Conservation (phyloP, 2,888 invertebrate species). For the Agrypnus murinus region DNA sequence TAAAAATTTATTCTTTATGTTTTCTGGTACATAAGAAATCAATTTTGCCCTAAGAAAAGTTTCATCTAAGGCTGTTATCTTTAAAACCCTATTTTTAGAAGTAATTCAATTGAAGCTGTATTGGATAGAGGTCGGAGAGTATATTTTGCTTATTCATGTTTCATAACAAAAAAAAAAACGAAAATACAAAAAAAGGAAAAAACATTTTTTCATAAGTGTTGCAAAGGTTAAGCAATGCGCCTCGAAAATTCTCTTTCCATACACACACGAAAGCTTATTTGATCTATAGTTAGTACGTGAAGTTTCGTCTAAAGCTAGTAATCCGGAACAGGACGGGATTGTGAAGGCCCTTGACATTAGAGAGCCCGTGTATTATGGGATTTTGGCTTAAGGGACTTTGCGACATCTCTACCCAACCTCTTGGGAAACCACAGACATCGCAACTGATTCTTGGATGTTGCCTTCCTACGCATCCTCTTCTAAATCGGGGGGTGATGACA, state of each 20-base stretch:
- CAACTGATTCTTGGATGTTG: conserved; percentile 47
- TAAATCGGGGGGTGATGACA: conserved; percentile 32
- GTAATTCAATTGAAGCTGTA: too few relatives aligned
- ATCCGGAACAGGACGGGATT: conserved; percentile 56
- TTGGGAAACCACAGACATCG: conserved; percentile 47
- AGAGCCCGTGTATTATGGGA: conserved; percentile 52
- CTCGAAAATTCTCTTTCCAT: conserved; percentile 39
- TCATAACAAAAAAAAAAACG: conserved; percentile 1
- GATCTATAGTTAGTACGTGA: conserved; percentile 56
- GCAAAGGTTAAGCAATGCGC: conserved; percentile 36
- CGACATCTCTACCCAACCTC: conserved; percentile 46
- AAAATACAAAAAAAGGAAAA: neutral
- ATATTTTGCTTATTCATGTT: too few relatives aligned
- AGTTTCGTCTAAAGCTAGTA: conserved; percentile 52
- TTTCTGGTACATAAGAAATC: too few relatives aligned
- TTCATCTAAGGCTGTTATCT: too few relatives aligned
- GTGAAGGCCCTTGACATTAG: conserved; percentile 54
- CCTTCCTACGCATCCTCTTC: conserved; percentile 30
- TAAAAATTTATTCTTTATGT: too few relatives aligned
- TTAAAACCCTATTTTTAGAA: too few relatives aligned
- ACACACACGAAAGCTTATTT: conserved; percentile 51
- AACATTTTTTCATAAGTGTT: conserved; percentile 22
- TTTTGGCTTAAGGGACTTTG: conserved; percentile 53
- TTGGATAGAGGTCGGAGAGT: too few relatives aligned
- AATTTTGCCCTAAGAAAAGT: too few relatives aligned